Evolutionary conservation across 1,140 invertebrate genomes (phyloP), one percentile per base, ranked within the genome.

Genomic region (Armadillidium nasatum): DNA sequence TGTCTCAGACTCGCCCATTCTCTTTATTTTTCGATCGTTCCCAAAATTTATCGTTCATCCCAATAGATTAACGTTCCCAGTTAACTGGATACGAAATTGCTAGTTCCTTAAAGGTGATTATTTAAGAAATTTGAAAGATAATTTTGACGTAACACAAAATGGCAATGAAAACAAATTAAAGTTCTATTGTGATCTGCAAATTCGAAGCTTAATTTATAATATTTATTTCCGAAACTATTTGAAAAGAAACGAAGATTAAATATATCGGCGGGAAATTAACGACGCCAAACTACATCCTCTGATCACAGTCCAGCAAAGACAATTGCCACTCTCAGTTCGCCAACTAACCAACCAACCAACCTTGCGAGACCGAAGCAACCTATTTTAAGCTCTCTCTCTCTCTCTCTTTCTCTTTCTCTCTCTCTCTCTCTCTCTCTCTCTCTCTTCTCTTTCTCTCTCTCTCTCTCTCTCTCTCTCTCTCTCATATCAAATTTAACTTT

Each of bases 251-350:
- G 50, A 60, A 60, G 19, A 13, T 13, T 60, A 4, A 19, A 60
- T 2, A 19, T 3, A 60, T 19, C 11, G 11, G 50, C 11, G 11
- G 11, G 1, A 60, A 60, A 60, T 60, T 60, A 60, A 60, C 50
- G 50, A 60, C 50, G 50, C 50, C 50, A 7, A 60, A 60, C 50
- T 60, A 60, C 50, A 60, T 60, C 50, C 50, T 60, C 50, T 60
- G 50, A 60, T 60, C 50, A 60, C 50, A 60, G 50, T 60, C 50
- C 50, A 60, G 50, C 50, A 60, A 60, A 60, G 50, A 60, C 50
- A 60, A 60, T 60, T 60, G 50, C 50, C 50, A 60, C 50, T 19
- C 50, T 60, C 50, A 19, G 50, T 19, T 60, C 50, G 50, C 50
- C 50, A 15, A 19, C 50, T 19, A 60, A 19, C 50, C 50, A 19